Evolutionary conservation across 2,113 vertebrate species (phyloP).

Genomic region (Nematolebias whitei): DNA sequence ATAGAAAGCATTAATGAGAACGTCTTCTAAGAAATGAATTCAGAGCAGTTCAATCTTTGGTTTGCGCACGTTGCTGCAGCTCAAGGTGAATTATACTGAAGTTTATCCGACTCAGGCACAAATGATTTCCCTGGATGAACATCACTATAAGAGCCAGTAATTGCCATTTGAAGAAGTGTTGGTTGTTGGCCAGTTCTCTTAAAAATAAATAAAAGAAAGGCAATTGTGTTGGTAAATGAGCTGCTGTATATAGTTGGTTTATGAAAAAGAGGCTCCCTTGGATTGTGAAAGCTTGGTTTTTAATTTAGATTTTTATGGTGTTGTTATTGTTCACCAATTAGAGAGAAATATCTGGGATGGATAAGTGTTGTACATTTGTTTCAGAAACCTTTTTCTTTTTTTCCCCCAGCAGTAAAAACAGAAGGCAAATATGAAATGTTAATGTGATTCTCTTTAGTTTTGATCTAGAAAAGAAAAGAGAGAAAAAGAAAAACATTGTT

Average conservation of each 20-base stretch:
- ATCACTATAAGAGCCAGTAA: background rate
- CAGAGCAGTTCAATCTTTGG: constrained; percentile 51
- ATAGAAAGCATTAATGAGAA: constrained; percentile 58
- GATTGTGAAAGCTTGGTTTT: constrained; percentile 24
- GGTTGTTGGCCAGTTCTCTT: constrained; percentile 40
- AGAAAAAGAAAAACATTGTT: too few relatives aligned
- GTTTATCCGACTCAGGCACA: constrained; percentile 46
- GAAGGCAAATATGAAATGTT: constrained; percentile 23
- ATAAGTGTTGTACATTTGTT: constrained; percentile 6
- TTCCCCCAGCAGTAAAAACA: constrained; percentile 3
- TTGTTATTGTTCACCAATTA: constrained; percentile 21
- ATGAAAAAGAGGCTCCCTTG: constrained; percentile 19
- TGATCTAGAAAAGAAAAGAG: constrained; percentile 21
- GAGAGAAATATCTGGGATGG: constrained; percentile 1
- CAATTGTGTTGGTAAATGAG: constrained; percentile 28
- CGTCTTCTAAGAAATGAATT: constrained; percentile 57
- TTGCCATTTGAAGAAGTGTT: constrained; percentile 41
- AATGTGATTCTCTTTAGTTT: constrained; percentile 28
- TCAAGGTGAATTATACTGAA: constrained; percentile 55
- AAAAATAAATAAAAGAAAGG: background rate
- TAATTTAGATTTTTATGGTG: constrained; percentile 5
- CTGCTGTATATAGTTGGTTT: constrained; percentile 44
- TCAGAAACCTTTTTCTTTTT: background rate
- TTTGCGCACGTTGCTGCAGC: constrained; percentile 27
- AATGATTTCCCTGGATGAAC: constrained; percentile 47